A percentile compares a stretch with the other conserved stretches of the same genome.
Evolutionary conservation across 1,140 invertebrate genomes (phyloP).

Genomic region (Frieseomelitta varia): DNA sequence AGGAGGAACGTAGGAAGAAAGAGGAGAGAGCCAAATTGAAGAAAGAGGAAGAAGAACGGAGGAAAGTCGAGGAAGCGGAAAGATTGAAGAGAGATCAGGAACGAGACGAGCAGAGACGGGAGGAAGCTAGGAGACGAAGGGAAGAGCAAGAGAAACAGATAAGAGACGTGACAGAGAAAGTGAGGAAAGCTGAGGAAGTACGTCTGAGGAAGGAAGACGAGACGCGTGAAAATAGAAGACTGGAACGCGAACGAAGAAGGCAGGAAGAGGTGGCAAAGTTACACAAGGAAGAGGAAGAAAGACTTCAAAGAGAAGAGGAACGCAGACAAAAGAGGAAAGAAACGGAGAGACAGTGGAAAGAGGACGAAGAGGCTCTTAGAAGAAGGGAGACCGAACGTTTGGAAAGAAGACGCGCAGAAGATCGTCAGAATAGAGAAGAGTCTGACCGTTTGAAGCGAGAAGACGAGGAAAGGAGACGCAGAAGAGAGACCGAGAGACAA

Average conservation of each 20-base stretch:
- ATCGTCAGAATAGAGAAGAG: conserved; percentile 41
- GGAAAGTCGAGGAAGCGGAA: conserved; percentile 29
- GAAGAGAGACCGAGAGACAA: conserved; percentile 53
- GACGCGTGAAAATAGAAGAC: conserved; percentile 28
- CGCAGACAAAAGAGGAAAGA: conserved; percentile 44
- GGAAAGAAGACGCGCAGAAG: conserved; percentile 38
- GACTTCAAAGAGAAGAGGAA: conserved; percentile 22
- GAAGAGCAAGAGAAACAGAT: conserved; percentile 46
- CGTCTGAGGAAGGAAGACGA: conserved; percentile 27
- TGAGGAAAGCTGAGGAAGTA: conserved; percentile 30
- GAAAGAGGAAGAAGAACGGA: conserved; percentile 48
- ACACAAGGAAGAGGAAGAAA: conserved; percentile 37
- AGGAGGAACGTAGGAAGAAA: conserved; percentile 43
- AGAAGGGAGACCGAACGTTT: conserved; percentile 52
- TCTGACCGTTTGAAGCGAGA: conserved; percentile 31
- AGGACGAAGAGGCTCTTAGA: conserved; percentile 38
- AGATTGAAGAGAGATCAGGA: conserved; percentile 17
- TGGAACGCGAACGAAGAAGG: conserved; percentile 22
- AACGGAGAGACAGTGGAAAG: conserved; percentile 17
- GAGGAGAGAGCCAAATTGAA: conserved; percentile 12
- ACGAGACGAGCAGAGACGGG: conserved; percentile 20
- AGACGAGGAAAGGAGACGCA: conserved; percentile 42
- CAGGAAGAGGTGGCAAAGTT: conserved; percentile 33
- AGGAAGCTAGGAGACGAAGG: conserved; percentile 9
- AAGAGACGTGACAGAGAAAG: conserved; percentile 19